Percentiles rank a stretch among this genome's conserved stretches.
Conservation (phyloP, 2,797 vertebrate species). For the Halcyon leucocephala region DNA sequence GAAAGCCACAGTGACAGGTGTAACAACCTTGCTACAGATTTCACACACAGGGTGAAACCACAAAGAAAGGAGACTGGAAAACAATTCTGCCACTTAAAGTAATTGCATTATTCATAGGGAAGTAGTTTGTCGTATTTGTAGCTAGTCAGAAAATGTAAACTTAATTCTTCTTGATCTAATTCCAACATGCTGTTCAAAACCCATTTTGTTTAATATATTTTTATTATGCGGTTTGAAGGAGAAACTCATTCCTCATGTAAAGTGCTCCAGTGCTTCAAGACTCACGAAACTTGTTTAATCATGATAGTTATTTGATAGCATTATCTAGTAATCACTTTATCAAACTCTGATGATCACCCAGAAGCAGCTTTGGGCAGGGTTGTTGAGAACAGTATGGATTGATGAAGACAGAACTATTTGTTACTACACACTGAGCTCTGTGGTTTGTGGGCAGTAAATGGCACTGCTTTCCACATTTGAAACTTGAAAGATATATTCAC, state of each 20-base stretch:
- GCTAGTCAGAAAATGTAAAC: slow-evolving; percentile 46
- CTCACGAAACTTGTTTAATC: slow-evolving; percentile 71
- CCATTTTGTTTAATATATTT: slow-evolving; percentile 51
- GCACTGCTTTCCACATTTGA: slow-evolving; percentile 25
- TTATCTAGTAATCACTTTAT: slow-evolving; percentile 77
- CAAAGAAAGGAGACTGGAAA: not conserved
- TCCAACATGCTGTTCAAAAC: not conserved
- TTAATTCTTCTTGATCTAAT: slow-evolving; percentile 29
- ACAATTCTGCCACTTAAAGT: not conserved
- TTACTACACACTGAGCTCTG: not conserved
- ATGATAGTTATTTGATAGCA: slow-evolving; percentile 70
- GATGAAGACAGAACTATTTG: slow-evolving; percentile 57
- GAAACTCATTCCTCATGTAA: slow-evolving; percentile 73
- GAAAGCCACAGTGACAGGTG: not conserved
- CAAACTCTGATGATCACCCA: slow-evolving; percentile 71
- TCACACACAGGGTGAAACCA: not conserved
- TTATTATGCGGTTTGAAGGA: slow-evolving; percentile 64
- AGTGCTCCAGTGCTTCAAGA: slow-evolving; percentile 67
- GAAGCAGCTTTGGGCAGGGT: slow-evolving; percentile 58
- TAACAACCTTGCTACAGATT: slow-evolving; percentile 11
- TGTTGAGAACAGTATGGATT: slow-evolving; percentile 31
- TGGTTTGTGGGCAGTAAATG: slow-evolving; percentile 17
- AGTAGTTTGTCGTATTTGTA: slow-evolving; percentile 20
- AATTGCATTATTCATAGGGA: slow-evolving; percentile 1
- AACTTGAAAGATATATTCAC: not conserved